Conservation (phyloP, 2,113 vertebrate genomes). For the Saguinus midas region DNA sequence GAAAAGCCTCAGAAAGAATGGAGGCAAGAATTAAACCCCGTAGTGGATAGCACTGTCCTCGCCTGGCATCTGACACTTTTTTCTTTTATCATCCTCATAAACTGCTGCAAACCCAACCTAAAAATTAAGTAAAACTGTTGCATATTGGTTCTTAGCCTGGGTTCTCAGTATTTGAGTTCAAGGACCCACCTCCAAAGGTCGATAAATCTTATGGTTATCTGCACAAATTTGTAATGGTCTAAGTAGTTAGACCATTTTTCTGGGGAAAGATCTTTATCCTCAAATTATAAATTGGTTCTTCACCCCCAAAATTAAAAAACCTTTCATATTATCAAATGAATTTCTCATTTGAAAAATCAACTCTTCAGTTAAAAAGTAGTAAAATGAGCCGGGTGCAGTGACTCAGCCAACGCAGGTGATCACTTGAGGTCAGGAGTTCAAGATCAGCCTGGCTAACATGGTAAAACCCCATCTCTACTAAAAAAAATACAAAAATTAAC, state of each 20-base stretch:
- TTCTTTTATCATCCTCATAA: background rate
- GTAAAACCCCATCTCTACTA: no score
- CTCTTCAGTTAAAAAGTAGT: background rate
- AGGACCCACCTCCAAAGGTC: background rate
- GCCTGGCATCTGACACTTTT: background rate
- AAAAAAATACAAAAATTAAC: no score
- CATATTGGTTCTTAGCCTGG: background rate
- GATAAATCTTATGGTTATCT: background rate
- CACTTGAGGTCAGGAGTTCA: background rate
- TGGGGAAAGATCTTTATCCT: background rate
- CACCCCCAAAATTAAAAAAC: background rate
- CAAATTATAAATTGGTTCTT: constrained; percentile 31
- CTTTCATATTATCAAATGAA: background rate
- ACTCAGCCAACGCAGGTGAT: background rate
- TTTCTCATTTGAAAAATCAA: background rate
- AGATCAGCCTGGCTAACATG: background rate
- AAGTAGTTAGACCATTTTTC: background rate
- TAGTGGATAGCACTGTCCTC: background rate
- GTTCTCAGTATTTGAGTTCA: background rate
- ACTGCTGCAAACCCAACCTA: background rate
- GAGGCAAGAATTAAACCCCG: background rate
- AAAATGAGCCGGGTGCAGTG: no score
- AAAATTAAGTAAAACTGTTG: background rate
- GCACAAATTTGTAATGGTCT: background rate
- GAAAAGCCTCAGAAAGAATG: background rate